Evolutionary conservation across 2,888 invertebrate genomes (phyloP), one percentile per base, ranked within the genome.

Genomic region (Morinoia aosen): DNA sequence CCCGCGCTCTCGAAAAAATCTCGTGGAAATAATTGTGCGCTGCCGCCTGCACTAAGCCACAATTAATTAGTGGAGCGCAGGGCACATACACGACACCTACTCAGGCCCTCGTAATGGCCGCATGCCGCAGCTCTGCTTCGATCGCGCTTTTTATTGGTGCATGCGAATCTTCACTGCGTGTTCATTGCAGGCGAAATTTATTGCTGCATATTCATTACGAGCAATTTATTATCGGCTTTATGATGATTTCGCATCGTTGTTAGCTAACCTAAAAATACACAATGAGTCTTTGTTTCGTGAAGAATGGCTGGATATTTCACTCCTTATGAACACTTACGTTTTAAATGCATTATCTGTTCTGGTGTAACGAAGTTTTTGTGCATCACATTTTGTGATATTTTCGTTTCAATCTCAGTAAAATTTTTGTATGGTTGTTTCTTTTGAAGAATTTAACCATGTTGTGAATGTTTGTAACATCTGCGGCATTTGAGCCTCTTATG

Each of bases 51-150:
- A 57, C 93, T 93, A 57, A 57, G 48, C 56, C 93, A 93, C 48
- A 93, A 93, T 93, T 93, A 93, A 93, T 93, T 93, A 93, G 91
- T 25, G 12, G 56, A 12, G 91, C 39, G 12, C 39, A 91, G 91
- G 93, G 93, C 93, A 76, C 76, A 93, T 57, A 93, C 93, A 93
- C 57, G 93, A 48, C 93, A 93, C 93, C 93, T 93, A 33, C 56
- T 33, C 93, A 3, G 39, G 10, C 19, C 12, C 48, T 39, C 90
- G n/a, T 90, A 90, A 90, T 90, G 90, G 39, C 48, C 48, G 88
- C 61, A 61, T 61, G 61, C 61, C 61, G 61, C 61, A 76, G 76
- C 25, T 7, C 25, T 25, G 76, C 76, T 76, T 76, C 76, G 8
- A 76, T 76, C 76, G 76, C 25, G 19, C 61, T 61, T 76, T 76